A percentile compares a stretch with the other conserved stretches of the same genome.
Evolutionary conservation across 1,140 invertebrate species (phyloP).

Genomic region (Drosophila ironensis): DNA sequence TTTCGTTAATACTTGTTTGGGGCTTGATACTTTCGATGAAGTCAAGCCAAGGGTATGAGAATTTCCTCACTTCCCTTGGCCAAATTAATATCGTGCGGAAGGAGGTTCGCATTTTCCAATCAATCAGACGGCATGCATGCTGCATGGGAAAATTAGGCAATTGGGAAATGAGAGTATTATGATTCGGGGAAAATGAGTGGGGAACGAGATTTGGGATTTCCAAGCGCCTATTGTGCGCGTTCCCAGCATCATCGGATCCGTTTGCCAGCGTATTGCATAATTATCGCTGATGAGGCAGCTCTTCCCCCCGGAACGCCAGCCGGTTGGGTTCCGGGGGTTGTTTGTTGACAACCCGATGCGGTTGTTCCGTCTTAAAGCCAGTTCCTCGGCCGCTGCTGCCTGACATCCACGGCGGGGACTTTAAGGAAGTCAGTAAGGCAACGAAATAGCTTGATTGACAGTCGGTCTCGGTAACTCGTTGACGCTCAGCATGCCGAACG

Average conservation of each 20-base stretch:
- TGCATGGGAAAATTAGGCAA: conserved; percentile 73
- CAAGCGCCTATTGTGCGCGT: conserved; percentile 17
- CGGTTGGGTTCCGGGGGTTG: conserved; percentile 45
- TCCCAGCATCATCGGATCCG: conserved; percentile 25
- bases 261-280: conserved; percentile 66
- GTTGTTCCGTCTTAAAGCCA: conserved; percentile 64
- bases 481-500: conserved; percentile 67
- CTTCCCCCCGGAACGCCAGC: conserved; percentile 6
- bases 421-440: conserved; percentile 72
- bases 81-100: background rate
- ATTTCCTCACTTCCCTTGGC: background rate
- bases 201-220: conserved; percentile 27
- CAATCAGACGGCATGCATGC: conserved; percentile 55
- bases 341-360: conserved; percentile 66
- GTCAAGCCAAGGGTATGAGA: background rate
- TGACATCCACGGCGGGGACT: conserved; percentile 11
- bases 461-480: conserved; percentile 49
- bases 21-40: no score
- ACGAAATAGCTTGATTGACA: conserved; percentile 72
- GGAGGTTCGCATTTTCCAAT: conserved; percentile 55
- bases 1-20: no score
- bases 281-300: conserved; percentile 56
- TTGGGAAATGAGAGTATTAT: conserved; percentile 50
- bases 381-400: conserved; percentile 42
- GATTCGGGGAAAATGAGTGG: conserved; percentile 14